Conservation (phyloP, 2,888 invertebrate genomes). For the Sialis lutaria region DNA sequence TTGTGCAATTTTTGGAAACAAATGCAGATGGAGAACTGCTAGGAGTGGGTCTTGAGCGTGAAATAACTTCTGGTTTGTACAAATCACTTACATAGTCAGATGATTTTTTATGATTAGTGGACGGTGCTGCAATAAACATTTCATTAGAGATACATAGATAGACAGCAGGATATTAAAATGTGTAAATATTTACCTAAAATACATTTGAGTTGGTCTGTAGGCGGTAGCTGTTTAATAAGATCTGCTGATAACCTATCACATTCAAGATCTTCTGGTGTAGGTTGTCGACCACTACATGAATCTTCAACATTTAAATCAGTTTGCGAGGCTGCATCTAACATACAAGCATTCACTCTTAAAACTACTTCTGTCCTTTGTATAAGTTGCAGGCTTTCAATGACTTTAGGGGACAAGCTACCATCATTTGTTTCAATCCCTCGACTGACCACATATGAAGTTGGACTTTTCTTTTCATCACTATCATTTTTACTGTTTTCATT, state of each 20-base stretch:
- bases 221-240: conserved; percentile 39
- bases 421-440: not conserved
- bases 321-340: conserved; percentile 31
- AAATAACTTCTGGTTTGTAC: conserved; percentile 37
- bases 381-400: conserved; percentile 32
- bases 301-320: conserved; percentile 20
- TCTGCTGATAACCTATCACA: conserved; percentile 54
- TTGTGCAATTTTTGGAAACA: conserved; percentile 7
- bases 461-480: too few species aligned
- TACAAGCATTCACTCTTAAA: conserved; percentile 38
- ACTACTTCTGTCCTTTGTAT: conserved; percentile 46
- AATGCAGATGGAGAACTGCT: conserved; percentile 10
- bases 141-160: too few species aligned
- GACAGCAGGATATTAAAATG: too few species aligned
- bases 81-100: conserved; percentile 52
- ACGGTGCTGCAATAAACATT: conserved; percentile 31
- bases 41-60: conserved; percentile 27
- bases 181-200: conserved; percentile 32
- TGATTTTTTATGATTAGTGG: conserved; percentile 46
- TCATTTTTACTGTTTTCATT: too few species aligned
- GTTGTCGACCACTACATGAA: conserved; percentile 25
- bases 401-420: conserved; percentile 12
- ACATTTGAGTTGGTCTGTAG: conserved; percentile 46
- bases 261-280: conserved; percentile 57
- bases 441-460: too few species aligned